phyloP scores from a whole-genome alignment of 2,797 vertebrate species.

The Neosilurus hyrtlii region DNA sequence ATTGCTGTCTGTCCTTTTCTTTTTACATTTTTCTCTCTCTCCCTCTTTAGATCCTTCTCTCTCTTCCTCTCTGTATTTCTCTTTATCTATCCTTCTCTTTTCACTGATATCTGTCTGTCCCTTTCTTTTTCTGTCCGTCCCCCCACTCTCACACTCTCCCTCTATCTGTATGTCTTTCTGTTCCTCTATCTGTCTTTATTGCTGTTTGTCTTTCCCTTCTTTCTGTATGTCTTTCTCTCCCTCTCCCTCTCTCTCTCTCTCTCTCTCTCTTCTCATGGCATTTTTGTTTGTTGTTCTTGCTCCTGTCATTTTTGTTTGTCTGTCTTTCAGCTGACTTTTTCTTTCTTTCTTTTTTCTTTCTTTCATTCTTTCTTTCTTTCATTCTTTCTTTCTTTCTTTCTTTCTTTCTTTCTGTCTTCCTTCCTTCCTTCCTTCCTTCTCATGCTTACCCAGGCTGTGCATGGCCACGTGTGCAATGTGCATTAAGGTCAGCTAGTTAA shows the following conservation, averaged over 20 bases:
- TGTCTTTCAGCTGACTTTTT: neutral
- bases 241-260: slow-evolving; percentile 11
- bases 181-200: no score
- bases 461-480: neutral
- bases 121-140: neutral
- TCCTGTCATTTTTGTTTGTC: neutral
- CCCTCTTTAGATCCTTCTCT: neutral
- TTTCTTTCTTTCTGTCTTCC: neutral
- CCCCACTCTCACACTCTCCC: no score
- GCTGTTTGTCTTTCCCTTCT: no score
- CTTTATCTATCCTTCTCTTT: neutral
- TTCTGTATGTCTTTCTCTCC: slow-evolving; percentile 8
- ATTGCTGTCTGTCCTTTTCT: neutral
- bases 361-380: no score
- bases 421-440: neutral
- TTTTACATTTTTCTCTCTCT: neutral
- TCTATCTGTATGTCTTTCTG: no score
- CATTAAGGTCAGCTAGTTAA: slow-evolving; percentile 1
- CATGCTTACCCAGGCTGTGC: neutral
- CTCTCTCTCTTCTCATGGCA: neutral
- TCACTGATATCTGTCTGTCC: no score
- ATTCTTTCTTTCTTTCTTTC: neutral
- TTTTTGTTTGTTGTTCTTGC: neutral
- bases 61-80: neutral
- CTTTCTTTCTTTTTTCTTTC: neutral